Conservation (phyloP, 2,888 invertebrate species). For the Drosophila lutescens region DNA sequence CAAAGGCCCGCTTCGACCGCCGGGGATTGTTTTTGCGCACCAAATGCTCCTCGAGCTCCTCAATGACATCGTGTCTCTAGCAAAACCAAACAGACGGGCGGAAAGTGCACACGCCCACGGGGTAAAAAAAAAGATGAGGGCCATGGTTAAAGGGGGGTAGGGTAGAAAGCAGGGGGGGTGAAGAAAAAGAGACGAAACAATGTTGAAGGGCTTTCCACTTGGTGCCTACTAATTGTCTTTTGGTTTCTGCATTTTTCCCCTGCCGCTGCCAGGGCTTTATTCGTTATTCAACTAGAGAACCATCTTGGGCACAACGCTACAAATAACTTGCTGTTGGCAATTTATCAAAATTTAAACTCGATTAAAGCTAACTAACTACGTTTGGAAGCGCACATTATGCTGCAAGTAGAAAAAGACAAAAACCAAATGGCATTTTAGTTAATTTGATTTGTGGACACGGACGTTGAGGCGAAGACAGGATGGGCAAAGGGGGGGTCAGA, state of each 20-base stretch:
- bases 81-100: constrained; percentile 27
- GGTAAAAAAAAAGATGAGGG: constrained; percentile 5
- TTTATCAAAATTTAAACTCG: constrained; percentile 75
- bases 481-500: background rate
- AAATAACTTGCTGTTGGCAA: constrained; percentile 55
- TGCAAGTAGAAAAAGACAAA: constrained; percentile 82
- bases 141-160: background rate
- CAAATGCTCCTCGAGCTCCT: constrained; percentile 85
- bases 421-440: constrained; percentile 81
- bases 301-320: constrained; percentile 31
- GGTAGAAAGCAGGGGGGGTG: too few relatives aligned
- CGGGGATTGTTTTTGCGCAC: constrained; percentile 85
- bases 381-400: constrained; percentile 81
- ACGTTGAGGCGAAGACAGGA: constrained; percentile 7
- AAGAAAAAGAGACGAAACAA: constrained; percentile 16
- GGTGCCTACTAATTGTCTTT: constrained; percentile 77
- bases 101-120: constrained; percentile 8
- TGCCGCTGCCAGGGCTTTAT: constrained; percentile 54
- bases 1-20: constrained; percentile 85
- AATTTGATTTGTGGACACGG: constrained; percentile 71
- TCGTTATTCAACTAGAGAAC: constrained; percentile 51
- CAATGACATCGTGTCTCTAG: constrained; percentile 84
- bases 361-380: constrained; percentile 68
- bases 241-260: constrained; percentile 73
- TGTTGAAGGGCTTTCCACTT: constrained; percentile 64